Evolutionary conservation across 2,888 invertebrate genomes (phyloP).

Genomic region (Sphecodes monilicornis): DNA sequence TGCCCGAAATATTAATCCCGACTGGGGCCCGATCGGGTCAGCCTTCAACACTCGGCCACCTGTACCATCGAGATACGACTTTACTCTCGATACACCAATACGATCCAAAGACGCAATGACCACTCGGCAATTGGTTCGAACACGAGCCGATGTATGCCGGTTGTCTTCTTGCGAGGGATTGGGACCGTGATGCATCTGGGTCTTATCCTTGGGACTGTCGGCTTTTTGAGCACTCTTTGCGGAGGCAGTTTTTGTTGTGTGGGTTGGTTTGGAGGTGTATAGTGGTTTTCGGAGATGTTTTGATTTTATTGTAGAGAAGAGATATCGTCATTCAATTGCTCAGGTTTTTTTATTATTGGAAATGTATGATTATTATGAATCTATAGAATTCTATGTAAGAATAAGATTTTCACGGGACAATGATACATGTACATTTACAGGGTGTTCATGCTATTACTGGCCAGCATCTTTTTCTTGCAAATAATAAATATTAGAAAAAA

Average conservation of each 20-base stretch:
- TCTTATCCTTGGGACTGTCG: neutral
- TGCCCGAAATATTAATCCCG: slow-evolving; percentile 80
- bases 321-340: too few relatives aligned
- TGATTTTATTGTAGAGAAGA: too few relatives aligned
- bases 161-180: neutral
- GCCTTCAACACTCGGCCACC: slow-evolving; percentile 46
- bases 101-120: slow-evolving; percentile 5
- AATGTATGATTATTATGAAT: too few relatives aligned
- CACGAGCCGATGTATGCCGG: slow-evolving; percentile 16
- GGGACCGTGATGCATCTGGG: neutral
- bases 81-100: slow-evolving; percentile 15
- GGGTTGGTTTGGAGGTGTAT: too few relatives aligned
- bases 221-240: neutral
- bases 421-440: too few relatives aligned
- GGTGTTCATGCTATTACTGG: too few relatives aligned
- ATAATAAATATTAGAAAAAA: too few relatives aligned
- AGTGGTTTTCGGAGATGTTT: neutral
- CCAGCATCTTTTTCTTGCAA: too few relatives aligned
- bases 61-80: slow-evolving; percentile 52
- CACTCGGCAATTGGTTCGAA: slow-evolving; percentile 45
- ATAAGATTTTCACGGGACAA: too few relatives aligned
- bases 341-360: too few relatives aligned
- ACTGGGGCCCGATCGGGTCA: neutral
- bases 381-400: too few relatives aligned
- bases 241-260: neutral